Conservation (phyloP, 2,797 vertebrate genomes). For the Cheracebus regulus region DNA sequence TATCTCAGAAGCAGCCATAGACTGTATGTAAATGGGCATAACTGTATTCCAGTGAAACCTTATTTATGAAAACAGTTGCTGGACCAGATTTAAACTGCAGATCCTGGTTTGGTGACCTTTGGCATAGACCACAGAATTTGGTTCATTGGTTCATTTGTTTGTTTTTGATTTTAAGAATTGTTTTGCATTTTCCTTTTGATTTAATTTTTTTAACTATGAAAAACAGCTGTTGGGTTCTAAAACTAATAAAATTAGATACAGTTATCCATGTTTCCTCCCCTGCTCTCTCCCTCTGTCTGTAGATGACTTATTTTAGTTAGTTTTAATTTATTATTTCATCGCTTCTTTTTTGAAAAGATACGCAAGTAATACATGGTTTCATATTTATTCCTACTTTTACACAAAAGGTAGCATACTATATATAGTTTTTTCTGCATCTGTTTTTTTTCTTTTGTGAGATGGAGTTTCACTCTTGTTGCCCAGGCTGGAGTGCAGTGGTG, state of each 20-base stretch:
- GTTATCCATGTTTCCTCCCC: not conserved
- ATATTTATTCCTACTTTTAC: not conserved
- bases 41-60: not conserved
- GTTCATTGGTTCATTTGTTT: not conserved
- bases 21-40: not conserved
- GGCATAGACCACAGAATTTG: not conserved
- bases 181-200: not conserved
- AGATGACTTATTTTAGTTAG: not conserved
- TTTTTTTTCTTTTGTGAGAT: too few relatives aligned
- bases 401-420: not conserved
- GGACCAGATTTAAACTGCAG: not conserved
- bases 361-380: not conserved
- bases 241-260: not conserved
- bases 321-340: not conserved
- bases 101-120: not conserved
- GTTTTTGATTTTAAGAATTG: not conserved
- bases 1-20: not conserved
- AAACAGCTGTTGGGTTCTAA: not conserved
- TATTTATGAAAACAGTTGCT: not conserved
- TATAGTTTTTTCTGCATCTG: not conserved
- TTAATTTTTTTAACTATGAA: not conserved
- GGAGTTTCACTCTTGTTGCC: too few relatives aligned
- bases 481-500: too few relatives aligned
- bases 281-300: not conserved
- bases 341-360: not conserved